Evolutionary conservation across 2,113 vertebrate genomes (phyloP).

Genomic region (Crotalus tigris): DNA sequence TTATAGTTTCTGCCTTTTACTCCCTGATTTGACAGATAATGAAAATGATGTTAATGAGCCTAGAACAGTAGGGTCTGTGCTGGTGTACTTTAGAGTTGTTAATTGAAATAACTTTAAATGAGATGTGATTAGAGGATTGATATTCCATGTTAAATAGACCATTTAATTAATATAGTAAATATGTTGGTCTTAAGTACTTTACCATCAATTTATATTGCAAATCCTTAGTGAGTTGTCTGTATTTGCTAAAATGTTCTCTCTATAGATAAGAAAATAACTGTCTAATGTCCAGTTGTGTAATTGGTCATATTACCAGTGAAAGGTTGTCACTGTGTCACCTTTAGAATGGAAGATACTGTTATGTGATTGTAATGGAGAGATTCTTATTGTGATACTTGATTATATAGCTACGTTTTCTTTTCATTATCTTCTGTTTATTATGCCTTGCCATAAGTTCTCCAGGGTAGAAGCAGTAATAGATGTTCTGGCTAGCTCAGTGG

Average conservation of each 20-base stretch:
- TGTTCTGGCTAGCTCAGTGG: neutral
- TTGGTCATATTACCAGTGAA: neutral
- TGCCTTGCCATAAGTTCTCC: neutral
- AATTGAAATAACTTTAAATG: constrained; percentile 73
- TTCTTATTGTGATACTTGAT: neutral
- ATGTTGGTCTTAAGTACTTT: constrained; percentile 69
- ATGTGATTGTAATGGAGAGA: neutral
- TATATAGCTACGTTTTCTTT: neutral
- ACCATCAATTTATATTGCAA: constrained; percentile 54
- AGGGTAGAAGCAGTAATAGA: neutral
- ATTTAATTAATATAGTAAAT: constrained; percentile 76
- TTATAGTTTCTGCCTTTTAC: constrained; percentile 56
- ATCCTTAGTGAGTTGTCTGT: constrained; percentile 47
- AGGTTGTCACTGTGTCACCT: neutral
- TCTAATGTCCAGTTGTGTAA: neutral
- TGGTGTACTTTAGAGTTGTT: constrained; percentile 63
- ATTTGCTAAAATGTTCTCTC: constrained; percentile 33
- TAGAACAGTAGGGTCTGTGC: constrained; percentile 65
- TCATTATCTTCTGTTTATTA: constrained; percentile 15
- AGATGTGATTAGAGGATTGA: constrained; percentile 74
- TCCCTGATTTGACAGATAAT: constrained; percentile 66
- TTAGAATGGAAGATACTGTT: neutral
- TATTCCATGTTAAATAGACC: constrained; percentile 75
- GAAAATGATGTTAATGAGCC: constrained; percentile 69
- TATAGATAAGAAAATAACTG: neutral